Evolutionary conservation across 2,888 invertebrate species (phyloP).

Genomic region (Plusia festucae): DNA sequence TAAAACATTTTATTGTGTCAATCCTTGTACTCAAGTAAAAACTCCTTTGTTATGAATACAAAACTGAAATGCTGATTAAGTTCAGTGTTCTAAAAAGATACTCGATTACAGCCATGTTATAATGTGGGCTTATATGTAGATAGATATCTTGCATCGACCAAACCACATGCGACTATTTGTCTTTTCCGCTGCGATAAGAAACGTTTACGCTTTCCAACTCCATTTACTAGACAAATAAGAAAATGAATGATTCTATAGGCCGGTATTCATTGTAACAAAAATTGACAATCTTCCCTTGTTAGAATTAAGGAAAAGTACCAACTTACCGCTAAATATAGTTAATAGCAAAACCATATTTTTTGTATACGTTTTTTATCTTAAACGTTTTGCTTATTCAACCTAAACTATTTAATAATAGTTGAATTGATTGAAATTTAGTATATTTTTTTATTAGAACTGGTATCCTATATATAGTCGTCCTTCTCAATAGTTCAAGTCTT

Average conservation of each 20-base stretch:
- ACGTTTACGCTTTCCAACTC: constrained; percentile 25
- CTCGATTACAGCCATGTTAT: neutral
- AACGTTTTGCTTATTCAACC: no score
- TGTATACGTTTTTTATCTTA: no score
- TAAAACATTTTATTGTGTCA: no score
- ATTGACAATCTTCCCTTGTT: neutral
- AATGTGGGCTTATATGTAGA: neutral
- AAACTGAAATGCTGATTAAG: neutral
- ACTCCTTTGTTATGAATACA: no score
- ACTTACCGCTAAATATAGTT: no score
- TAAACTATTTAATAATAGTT: no score
- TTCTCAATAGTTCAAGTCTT: neutral
- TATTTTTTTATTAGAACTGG: no score
- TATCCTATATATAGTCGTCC: no score
- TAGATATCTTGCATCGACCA: neutral
- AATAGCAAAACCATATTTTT: no score
- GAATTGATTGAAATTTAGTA: no score
- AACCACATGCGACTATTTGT: constrained; percentile 13
- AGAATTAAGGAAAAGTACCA: no score
- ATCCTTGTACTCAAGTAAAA: no score
- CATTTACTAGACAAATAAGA: neutral
- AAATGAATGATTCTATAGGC: neutral
- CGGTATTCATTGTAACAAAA: neutral
- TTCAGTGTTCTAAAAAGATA: neutral
- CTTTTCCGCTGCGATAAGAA: constrained; percentile 30